phyloP scores from a whole-genome alignment of 2,888 invertebrate species.

The Athalia circularis region DNA sequence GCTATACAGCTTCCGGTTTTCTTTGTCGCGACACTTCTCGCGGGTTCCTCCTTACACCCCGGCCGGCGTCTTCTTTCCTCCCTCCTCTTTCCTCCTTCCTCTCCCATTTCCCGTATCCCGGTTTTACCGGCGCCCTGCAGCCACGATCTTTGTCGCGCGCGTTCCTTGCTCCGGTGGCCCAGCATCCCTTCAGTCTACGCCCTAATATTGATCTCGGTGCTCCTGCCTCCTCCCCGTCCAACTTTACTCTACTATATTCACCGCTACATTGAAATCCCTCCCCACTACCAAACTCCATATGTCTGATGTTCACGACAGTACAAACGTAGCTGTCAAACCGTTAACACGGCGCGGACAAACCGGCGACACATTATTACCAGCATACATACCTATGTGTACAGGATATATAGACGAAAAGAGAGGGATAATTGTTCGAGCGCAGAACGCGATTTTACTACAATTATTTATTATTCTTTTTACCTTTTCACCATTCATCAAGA shows the following conservation, averaged over 20 bases:
- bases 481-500: too few species aligned
- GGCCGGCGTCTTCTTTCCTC: not conserved
- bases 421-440: too few species aligned
- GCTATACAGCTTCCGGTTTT: conserved; percentile 20
- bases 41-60: not conserved
- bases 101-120: not conserved
- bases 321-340: conserved; percentile 68
- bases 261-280: conserved; percentile 46
- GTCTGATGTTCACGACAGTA: conserved; percentile 64
- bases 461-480: too few species aligned
- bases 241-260: conserved; percentile 45
- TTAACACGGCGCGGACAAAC: conserved; percentile 52
- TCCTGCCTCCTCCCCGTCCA: conserved; percentile 52
- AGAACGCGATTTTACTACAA: too few species aligned
- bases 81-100: not conserved
- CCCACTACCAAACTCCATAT: conserved; percentile 61
- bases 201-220: conserved; percentile 70
- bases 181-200: conserved; percentile 69
- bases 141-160: not conserved
- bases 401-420: too few species aligned
- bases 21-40: conserved; percentile 28
- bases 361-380: conserved; percentile 27
- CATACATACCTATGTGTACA: too few species aligned
- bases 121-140: not conserved
- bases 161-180: conserved; percentile 44